These are phyloP conservation scores for Cyprinodon tularosa DNA, from an alignment of 2,113 vertebrate genomes.

Conservation along the genomic window DNA sequence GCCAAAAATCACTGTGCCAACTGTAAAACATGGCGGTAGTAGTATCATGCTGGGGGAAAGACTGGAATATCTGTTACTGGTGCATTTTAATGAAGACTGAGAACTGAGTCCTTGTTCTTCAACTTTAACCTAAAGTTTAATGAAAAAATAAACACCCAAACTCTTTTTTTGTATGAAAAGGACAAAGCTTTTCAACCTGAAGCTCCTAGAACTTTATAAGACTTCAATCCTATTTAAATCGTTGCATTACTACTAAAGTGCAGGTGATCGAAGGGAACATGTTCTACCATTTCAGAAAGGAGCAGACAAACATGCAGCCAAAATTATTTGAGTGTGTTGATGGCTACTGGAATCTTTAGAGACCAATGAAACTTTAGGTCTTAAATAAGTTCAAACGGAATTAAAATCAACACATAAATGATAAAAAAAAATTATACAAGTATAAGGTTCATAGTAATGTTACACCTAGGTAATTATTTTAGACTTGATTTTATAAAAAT, in stretches of 20 bases:
- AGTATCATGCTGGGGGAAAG: not conserved
- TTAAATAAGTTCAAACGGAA: not conserved
- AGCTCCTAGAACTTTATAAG: not conserved
- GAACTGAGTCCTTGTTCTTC: not conserved
- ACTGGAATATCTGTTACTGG: not conserved
- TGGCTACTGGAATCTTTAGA: too few relatives aligned
- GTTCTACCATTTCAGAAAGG: not conserved
- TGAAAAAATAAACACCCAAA: not conserved
- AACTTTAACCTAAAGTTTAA: not conserved
- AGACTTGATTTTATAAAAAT: not conserved
- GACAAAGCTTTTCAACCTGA: not conserved
- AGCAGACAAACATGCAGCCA: not conserved
- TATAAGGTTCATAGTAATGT: not conserved
- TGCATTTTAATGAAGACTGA: not conserved
- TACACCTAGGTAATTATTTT: not conserved
- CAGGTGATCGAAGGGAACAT: not conserved
- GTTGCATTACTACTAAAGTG: too few relatives aligned
- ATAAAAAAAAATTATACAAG: not conserved
- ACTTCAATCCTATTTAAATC: not conserved
- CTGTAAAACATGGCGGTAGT: not conserved
- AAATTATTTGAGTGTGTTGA: not conserved
- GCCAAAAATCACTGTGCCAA: not conserved
- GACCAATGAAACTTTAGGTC: too few relatives aligned
- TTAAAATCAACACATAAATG: not conserved
- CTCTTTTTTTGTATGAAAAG: not conserved